A percentile compares a stretch with the other conserved stretches of the same genome.
Evolutionary conservation across 1,140 invertebrate genomes (phyloP).

Genomic region (Drosophila malerkotliana): DNA sequence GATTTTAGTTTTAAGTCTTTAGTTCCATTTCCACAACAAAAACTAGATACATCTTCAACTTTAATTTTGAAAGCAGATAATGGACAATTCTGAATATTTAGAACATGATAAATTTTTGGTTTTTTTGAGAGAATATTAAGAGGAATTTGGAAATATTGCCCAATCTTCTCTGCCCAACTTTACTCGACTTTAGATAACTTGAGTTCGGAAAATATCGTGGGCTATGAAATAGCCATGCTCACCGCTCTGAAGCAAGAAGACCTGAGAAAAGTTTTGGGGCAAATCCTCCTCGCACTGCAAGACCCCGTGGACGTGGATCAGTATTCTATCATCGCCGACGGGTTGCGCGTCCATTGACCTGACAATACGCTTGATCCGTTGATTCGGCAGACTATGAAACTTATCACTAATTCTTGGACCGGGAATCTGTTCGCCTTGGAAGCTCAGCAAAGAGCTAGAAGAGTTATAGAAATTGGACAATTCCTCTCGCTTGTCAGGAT

Average conservation of each 20-base stretch:
- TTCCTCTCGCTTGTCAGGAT: neutral
- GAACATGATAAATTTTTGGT: too few relatives aligned
- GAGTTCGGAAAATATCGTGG: conserved; percentile 1
- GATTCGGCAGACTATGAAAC: neutral
- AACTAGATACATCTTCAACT: too few relatives aligned
- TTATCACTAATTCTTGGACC: neutral
- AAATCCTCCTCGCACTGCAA: neutral
- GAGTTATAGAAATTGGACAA: neutral
- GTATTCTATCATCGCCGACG: neutral
- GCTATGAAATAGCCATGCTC: neutral
- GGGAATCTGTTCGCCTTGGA: neutral
- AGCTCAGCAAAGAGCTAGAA: neutral
- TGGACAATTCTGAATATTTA: too few relatives aligned
- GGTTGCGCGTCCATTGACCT: neutral
- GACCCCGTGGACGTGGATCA: neutral
- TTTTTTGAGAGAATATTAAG: too few relatives aligned
- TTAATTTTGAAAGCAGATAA: too few relatives aligned
- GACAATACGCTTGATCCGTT: neutral
- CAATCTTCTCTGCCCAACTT: neutral
- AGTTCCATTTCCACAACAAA: too few relatives aligned
- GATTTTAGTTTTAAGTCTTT: neutral
- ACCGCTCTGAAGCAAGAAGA: neutral
- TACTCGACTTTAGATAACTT: neutral
- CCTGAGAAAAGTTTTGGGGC: neutral
- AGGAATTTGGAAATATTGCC: too few relatives aligned